Base-by-base conservation (phyloP, 1,140 invertebrate genomes). In the Diachasma alloeum region DNA sequence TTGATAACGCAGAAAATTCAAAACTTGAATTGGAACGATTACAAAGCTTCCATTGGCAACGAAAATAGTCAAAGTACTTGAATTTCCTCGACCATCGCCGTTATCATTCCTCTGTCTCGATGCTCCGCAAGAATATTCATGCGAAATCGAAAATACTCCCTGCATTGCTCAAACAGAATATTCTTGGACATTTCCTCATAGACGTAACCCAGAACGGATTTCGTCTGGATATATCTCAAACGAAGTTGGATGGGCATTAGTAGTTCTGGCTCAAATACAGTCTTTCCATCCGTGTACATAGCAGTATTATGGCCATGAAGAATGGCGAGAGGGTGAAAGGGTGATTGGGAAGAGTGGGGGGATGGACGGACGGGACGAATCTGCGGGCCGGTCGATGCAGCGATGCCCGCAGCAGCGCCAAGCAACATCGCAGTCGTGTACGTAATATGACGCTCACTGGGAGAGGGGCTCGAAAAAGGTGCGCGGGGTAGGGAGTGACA, bases 341-440 rank as follows among this genome's bases (percentile, higher is more conserved):
- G 13, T 70, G 31, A 11, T 42, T 74, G 39, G 11, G 4, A 11
- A 4, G 5, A 24, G 19, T 63, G n/a, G 44, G 68, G 42, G n/a
- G 66, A 10, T 56, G 9, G 72, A 31, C 24, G 22, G 73, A 70
- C 75, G 26, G 76, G 75, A 69, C 37, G 74, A 68, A 77, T 76
- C 78, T 80, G 79, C 79, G 77, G 78, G 79, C 81, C 22, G 84
- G 83, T 85, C 84, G 84, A 85, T 86, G 83, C 84, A 85, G 84
- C 82, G 81, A 82, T 82, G 82, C 82, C 80, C 81, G 82, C 83
- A 82, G 77, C 77, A 81, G 75, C 75, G 69, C 75, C 56, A 75
- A 85, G 83, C 77, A 83, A 83, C 80, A 83, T 81, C 78, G 81
- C 82, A 81, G 76, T 83, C 81, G 81, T 15, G 24, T 63, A 31